A percentile compares a stretch with the other conserved stretches of the same genome.
Evolutionary conservation across 2,113 vertebrate species (phyloP).

Genomic region (Mandrillus leucophaeus): DNA sequence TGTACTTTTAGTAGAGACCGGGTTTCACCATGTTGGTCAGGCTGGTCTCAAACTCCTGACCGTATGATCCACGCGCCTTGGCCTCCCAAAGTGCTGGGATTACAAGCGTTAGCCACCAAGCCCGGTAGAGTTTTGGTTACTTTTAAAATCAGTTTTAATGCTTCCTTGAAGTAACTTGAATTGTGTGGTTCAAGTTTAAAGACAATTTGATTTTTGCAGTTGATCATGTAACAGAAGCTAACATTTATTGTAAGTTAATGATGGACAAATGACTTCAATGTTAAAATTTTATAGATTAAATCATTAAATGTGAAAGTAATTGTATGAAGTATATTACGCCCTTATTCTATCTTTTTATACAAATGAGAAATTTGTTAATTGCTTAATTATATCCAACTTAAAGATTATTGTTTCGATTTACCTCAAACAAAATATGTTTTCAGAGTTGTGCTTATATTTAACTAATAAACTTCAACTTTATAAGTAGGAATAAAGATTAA

Average conservation of each 20-base stretch:
- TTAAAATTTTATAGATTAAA: background rate
- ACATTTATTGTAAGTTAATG: background rate
- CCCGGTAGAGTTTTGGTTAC: background rate
- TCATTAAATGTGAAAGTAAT: background rate
- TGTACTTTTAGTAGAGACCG: no score
- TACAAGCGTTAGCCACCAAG: no score
- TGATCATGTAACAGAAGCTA: background rate
- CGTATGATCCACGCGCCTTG: no score
- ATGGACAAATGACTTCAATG: background rate
- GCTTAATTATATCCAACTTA: background rate
- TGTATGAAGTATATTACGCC: background rate
- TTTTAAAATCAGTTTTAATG: background rate
- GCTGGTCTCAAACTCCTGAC: no score
- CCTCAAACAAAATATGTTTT: background rate
- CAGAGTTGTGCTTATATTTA: background rate
- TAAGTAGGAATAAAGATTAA: background rate
- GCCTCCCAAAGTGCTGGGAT: no score
- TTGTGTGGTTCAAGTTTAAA: background rate
- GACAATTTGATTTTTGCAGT: background rate
- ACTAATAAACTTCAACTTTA: background rate
- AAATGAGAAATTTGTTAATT: background rate
- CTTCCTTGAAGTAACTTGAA: background rate
- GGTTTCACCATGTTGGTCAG: no score
- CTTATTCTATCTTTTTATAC: background rate
- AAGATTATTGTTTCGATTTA: background rate